Evolutionary conservation across 2,888 invertebrate species (phyloP), one percentile per base, ranked within the genome.

Genomic region (Andrena minutula): DNA sequence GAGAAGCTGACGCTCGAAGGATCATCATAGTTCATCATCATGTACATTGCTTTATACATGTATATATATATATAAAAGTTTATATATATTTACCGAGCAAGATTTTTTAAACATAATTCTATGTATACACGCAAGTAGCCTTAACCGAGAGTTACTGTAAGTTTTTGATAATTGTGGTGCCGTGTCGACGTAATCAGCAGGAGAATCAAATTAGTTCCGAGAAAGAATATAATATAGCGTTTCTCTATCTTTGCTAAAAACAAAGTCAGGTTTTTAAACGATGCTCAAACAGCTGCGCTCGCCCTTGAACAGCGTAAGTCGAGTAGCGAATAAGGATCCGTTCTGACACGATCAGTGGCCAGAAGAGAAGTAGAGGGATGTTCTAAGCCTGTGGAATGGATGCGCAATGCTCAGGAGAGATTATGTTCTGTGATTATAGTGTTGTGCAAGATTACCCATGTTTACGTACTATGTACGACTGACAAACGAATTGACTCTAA

Each of bases 381-480:
- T 70, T 75, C 61, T 75, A 75, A 86, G 26, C 56, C 51, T 51
- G 3, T 64, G 49, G 85, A 73, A 68, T 86, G 81, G 71, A 88
- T 86, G 88, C 70, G 53, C 68, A 80, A 76, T 41, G 3, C 49
- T 49, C 75, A 72, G 71, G 53, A 78, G 71, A 75, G 79, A 85
- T 88, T 88, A 88, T 84, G 87, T 79, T 72, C 77, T 78, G 79
- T 83, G 84, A 86, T 79, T 76, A 23, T 71, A 85, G 86, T 60
- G 64, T 82, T 65, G 61, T 70, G 81, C 77, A 60, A 78, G 60
- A 77, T 78, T 75, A 60, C 49, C 66, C 74, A 49, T 53, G 28
- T 80, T 88, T 70, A 30, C 71, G 61, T 85, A 84, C 80, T 47
- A 88, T 83, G 85, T 81, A 69, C 70, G 85, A 85, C 75, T 81